These are phyloP conservation scores for Zosterops pallidus DNA, from an alignment of 2,113 vertebrate genomes.

Conservation along the genomic window DNA sequence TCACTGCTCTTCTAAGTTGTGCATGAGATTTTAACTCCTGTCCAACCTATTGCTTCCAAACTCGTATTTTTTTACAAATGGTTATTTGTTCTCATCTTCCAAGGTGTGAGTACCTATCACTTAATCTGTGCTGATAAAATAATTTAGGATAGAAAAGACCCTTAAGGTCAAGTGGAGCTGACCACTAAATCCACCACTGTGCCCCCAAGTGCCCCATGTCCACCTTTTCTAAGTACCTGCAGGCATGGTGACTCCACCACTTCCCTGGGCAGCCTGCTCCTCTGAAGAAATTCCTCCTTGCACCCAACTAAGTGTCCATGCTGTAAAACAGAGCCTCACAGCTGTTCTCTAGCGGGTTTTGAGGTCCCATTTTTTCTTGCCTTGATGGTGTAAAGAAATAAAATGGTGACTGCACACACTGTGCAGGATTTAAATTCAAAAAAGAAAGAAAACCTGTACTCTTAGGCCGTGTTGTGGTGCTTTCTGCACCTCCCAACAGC, in stretches of 20 bases:
- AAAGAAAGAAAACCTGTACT: not conserved
- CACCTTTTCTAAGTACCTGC: not conserved
- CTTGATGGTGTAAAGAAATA: not conserved
- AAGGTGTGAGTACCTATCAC: not conserved
- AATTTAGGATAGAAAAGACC: not conserved
- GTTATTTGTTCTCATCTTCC: not conserved
- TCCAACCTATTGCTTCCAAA: not conserved
- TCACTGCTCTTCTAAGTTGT: not conserved
- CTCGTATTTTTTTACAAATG: not conserved
- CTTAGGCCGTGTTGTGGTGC: not conserved
- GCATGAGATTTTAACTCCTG: not conserved
- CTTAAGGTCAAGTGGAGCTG: not conserved
- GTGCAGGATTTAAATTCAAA: not conserved
- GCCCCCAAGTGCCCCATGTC: not conserved
- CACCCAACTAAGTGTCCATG: too few relatives aligned
- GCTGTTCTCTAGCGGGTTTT: not conserved
- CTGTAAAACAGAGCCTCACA: not conserved
- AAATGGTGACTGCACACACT: not conserved
- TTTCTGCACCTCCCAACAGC: not conserved
- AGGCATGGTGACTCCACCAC: not conserved
- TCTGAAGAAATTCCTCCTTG: not conserved
- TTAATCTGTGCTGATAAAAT: not conserved
- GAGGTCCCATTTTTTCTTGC: fast-evolving
- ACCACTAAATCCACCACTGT: not conserved
- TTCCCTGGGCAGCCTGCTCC: not conserved